Conservation (phyloP, 1,140 invertebrate genomes). For the Cyclina sinensis region DNA sequence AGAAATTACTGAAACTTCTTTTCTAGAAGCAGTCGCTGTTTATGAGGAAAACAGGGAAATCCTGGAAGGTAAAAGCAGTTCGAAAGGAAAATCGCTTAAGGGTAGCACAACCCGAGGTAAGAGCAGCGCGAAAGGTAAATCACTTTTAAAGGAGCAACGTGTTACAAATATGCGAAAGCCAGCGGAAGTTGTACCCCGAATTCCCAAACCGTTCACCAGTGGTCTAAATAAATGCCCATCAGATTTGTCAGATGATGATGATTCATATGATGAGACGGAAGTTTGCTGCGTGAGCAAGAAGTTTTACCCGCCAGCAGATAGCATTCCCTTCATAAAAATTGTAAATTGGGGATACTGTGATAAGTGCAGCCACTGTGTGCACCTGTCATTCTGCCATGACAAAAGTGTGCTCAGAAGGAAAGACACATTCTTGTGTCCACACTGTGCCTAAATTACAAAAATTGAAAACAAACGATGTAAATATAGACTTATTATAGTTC, state of each 20-base stretch:
- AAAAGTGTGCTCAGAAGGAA: slow-evolving; percentile 14
- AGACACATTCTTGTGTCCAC: slow-evolving; percentile 27
- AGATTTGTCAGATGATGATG: background rate
- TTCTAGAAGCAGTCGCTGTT: background rate
- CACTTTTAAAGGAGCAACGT: background rate
- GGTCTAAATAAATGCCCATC: background rate
- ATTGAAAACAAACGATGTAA: too few species aligned
- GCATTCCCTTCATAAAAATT: slow-evolving; percentile 7
- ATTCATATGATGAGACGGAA: background rate
- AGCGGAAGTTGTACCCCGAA: background rate
- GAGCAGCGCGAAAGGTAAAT: too few species aligned
- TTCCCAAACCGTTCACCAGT: slow-evolving; percentile 33
- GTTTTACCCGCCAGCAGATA: background rate
- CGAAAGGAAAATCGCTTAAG: too few species aligned
- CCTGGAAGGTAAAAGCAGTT: too few species aligned
- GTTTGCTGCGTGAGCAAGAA: slow-evolving; percentile 26
- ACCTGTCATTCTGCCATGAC: slow-evolving; percentile 15
- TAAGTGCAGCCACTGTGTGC: slow-evolving; percentile 27
- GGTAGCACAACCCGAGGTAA: too few species aligned
- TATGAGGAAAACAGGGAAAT: slow-evolving; percentile 14
- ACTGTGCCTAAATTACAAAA: slow-evolving; percentile 23
- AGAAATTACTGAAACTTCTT: background rate
- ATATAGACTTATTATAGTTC: too few species aligned
- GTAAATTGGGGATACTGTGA: slow-evolving; percentile 36
- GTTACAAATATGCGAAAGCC: background rate